phyloP scores from a whole-genome alignment of 2,888 invertebrate genomes.

The Zygogramma bicolorata region DNA sequence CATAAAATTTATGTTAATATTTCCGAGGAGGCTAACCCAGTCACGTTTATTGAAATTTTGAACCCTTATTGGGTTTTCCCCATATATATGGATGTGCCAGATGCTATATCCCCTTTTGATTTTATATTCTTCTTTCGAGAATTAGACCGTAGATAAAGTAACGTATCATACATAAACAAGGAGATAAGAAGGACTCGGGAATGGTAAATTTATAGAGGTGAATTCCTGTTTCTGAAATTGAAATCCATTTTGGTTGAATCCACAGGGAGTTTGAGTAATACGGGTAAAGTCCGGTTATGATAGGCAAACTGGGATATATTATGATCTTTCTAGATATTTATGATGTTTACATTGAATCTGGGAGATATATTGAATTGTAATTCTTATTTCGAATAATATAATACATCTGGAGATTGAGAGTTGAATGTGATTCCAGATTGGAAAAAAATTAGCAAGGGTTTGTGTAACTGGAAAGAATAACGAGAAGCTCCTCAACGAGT shows the following conservation, averaged over 20 bases:
- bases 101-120: conserved; percentile 32
- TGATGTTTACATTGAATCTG: too few species aligned
- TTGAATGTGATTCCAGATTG: background rate
- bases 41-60: conserved; percentile 40
- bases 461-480: too few species aligned
- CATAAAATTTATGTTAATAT: conserved; percentile 39
- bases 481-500: too few species aligned
- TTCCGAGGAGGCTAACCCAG: conserved; percentile 31
- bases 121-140: conserved; percentile 19
- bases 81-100: conserved; percentile 28
- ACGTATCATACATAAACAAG: conserved; percentile 6
- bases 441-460: background rate
- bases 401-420: background rate
- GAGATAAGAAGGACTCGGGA: conserved; percentile 1
- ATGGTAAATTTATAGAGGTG: background rate
- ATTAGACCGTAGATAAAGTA: conserved; percentile 2
- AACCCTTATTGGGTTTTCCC: conserved; percentile 35
- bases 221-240: background rate
- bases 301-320: background rate
- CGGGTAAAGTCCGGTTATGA: background rate
- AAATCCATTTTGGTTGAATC: background rate
- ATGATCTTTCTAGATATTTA: too few species aligned
- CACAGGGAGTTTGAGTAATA: background rate
- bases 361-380: too few species aligned
- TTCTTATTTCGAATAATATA: too few species aligned